Evolutionary conservation across 2,888 invertebrate species (phyloP).

Genomic region (Lasioglossum lativentre): DNA sequence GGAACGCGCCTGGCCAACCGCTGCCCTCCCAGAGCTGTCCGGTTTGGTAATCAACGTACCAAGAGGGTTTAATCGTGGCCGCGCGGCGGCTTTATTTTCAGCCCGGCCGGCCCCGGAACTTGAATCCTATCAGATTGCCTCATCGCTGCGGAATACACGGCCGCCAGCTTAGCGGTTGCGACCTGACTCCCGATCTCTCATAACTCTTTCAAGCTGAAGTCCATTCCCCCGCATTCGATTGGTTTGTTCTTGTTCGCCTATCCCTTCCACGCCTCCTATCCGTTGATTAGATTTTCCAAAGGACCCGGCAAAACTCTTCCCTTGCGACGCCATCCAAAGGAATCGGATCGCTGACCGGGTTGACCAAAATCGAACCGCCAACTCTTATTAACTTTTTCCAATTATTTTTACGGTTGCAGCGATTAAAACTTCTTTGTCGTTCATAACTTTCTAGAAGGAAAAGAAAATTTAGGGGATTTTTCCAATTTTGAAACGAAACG

Average conservation of each 20-base stretch:
- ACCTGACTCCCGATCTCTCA: slow-evolving; percentile 27
- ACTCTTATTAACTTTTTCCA: too few relatives aligned
- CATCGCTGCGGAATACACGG: slow-evolving; percentile 46
- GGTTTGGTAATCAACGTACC: slow-evolving; percentile 59
- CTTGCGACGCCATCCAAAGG: not conserved
- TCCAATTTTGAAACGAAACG: too few relatives aligned
- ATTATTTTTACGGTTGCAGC: too few relatives aligned
- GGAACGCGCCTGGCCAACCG: slow-evolving; percentile 30
- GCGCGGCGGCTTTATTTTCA: slow-evolving; percentile 61
- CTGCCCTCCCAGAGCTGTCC: slow-evolving; percentile 35
- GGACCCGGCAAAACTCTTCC: not conserved
- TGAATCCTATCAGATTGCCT: slow-evolving; percentile 63
- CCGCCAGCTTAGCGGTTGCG: slow-evolving; percentile 33
- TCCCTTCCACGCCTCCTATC: not conserved
- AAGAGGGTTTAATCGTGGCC: slow-evolving; percentile 64
- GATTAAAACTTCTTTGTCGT: too few relatives aligned
- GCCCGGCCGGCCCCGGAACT: slow-evolving; percentile 20
- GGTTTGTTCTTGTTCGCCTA: slow-evolving; percentile 31
- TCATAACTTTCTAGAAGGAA: too few relatives aligned
- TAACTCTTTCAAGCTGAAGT: slow-evolving; percentile 47
- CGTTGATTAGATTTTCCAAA: slow-evolving; percentile 50
- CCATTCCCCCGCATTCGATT: slow-evolving; percentile 9
- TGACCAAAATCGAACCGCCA: not conserved
- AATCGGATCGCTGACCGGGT: not conserved
- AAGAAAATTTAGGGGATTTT: too few relatives aligned